A percentile compares a stretch with the other conserved stretches of the same genome.
Evolutionary conservation across 1,140 invertebrate species (phyloP).

Genomic region (Cepaea nemoralis): DNA sequence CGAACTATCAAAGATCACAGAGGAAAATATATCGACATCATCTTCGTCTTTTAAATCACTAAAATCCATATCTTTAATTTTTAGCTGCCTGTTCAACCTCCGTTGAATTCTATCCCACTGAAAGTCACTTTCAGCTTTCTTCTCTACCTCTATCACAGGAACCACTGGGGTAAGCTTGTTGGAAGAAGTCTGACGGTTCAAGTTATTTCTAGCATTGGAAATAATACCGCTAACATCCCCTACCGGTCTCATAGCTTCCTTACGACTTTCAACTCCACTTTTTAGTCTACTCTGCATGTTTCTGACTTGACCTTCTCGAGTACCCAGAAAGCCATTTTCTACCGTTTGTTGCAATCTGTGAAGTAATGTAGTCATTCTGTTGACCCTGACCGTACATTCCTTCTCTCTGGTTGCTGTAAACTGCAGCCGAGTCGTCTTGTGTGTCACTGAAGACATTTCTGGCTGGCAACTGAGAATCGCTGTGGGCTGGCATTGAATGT

Average conservation of each 20-base stretch:
- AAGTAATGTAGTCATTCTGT: constrained; percentile 73
- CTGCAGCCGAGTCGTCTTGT: constrained; percentile 12
- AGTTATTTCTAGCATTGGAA: constrained; percentile 91
- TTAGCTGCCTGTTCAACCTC: constrained; percentile 84
- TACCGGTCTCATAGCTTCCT: constrained; percentile 48
- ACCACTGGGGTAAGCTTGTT: constrained; percentile 73
- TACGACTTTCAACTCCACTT: constrained; percentile 47
- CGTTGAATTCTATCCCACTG: constrained; percentile 94
- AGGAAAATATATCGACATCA: constrained; percentile 70
- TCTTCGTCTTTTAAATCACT: constrained; percentile 84
- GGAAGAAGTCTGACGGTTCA: constrained; percentile 66
- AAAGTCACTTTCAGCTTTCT: constrained; percentile 92
- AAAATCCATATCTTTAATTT: constrained; percentile 96
- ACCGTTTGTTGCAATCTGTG: constrained; percentile 70
- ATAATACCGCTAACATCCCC: constrained; percentile 90
- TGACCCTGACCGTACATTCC: constrained; percentile 73
- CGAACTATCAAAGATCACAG: constrained; percentile 61
- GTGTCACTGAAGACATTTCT: too few relatives aligned
- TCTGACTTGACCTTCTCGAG: constrained; percentile 21
- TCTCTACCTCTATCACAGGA: constrained; percentile 74
- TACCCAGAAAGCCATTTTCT: constrained; percentile 33
- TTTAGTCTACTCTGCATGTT: constrained; percentile 40
- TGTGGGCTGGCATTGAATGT: too few relatives aligned
- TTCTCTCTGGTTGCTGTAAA: constrained; percentile 77
- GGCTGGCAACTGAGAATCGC: too few relatives aligned